Conservation (phyloP, 2,113 vertebrate genomes). For the Setophaga kirtlandii region DNA sequence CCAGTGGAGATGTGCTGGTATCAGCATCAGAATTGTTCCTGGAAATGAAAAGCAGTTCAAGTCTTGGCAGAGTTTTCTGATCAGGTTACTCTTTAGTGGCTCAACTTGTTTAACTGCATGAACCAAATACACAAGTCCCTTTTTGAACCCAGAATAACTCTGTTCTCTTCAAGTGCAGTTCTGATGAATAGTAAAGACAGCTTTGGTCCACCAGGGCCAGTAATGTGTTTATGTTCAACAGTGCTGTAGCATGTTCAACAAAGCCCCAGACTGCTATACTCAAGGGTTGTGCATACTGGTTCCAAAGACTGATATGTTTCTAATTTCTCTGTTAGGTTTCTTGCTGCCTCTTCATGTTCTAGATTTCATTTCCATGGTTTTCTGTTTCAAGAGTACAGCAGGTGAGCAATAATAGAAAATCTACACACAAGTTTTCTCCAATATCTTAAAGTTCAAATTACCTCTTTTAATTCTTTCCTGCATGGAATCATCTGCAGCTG, state of each 20-base stretch:
- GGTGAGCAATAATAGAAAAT: neutral
- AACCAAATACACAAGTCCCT: neutral
- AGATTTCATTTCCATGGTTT: neutral
- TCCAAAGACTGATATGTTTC: neutral
- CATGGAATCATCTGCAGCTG: neutral
- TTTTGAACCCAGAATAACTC: neutral
- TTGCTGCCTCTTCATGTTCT: neutral
- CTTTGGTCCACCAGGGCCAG: neutral
- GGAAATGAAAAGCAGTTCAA: neutral
- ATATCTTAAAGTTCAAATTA: neutral
- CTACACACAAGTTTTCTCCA: neutral
- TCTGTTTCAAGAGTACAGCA: rapidly evolving
- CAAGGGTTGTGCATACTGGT: neutral
- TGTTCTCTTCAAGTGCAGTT: neutral
- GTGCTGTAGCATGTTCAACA: neutral
- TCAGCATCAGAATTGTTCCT: neutral
- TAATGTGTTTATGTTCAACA: neutral
- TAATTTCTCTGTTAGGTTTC: neutral
- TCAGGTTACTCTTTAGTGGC: neutral
- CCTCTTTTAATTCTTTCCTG: neutral
- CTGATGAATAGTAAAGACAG: neutral
- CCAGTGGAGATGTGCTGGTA: neutral
- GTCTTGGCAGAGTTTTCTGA: neutral
- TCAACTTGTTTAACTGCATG: neutral
- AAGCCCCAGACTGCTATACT: neutral